Percentiles rank a stretch among this genome's conserved stretches.
These are phyloP conservation scores for Plusia festucae DNA, from an alignment of 2,888 invertebrate species.

Conservation along the genomic window DNA sequence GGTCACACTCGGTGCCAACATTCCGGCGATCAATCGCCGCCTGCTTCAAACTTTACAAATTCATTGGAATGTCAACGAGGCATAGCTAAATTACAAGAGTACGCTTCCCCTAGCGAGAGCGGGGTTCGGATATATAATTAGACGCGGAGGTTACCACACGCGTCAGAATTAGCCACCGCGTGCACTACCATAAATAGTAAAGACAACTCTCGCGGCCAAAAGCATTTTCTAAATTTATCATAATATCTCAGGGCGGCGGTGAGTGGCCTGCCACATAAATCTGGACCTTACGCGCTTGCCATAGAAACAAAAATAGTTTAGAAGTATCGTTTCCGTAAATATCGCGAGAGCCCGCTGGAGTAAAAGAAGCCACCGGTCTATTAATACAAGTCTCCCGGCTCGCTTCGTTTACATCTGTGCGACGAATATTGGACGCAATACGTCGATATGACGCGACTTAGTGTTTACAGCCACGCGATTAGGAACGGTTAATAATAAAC, in stretches of 20 bases:
- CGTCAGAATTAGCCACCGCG: constrained; percentile 72
- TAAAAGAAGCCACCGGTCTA: constrained; percentile 69
- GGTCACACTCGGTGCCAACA: constrained; percentile 75
- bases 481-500: constrained; percentile 48
- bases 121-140: constrained; percentile 62
- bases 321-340: constrained; percentile 72
- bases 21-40: constrained; percentile 60
- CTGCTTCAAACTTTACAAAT: constrained; percentile 53
- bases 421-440: constrained; percentile 58
- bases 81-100: constrained; percentile 39
- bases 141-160: constrained; percentile 74
- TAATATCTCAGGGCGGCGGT: constrained; percentile 63
- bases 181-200: constrained; percentile 88
- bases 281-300: constrained; percentile 51
- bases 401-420: constrained; percentile 54
- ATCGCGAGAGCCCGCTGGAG: constrained; percentile 60
- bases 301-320: constrained; percentile 63
- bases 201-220: constrained; percentile 78
- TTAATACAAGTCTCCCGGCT: constrained; percentile 74
- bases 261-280: constrained; percentile 57
- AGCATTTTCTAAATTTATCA: constrained; percentile 84
- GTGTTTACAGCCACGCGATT: constrained; percentile 55
- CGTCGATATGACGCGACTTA: constrained; percentile 55
- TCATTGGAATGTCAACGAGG: constrained; percentile 42
- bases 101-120: constrained; percentile 53